phyloP scores from a whole-genome alignment of 2,797 vertebrate species.

The Gallirallus australis region DNA sequence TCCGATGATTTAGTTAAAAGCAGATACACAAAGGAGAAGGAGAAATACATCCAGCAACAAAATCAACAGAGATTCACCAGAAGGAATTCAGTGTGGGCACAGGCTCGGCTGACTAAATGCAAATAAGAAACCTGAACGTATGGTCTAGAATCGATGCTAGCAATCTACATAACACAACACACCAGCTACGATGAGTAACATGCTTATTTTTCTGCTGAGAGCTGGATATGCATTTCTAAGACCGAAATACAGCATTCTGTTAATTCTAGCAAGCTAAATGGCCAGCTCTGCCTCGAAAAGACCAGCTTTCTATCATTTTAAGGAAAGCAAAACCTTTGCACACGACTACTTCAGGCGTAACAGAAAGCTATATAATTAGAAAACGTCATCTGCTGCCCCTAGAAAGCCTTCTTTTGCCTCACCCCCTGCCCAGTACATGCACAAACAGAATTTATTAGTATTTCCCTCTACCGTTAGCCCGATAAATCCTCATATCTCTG shows the following conservation, averaged over 20 bases:
- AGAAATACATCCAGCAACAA: slow-evolving; percentile 57
- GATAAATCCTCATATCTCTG: slow-evolving; percentile 30
- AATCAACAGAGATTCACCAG: slow-evolving; percentile 73
- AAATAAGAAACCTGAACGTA: slow-evolving; percentile 48
- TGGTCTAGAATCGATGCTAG: slow-evolving; percentile 6
- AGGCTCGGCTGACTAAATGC: slow-evolving; percentile 39
- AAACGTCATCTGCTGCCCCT: slow-evolving; percentile 32
- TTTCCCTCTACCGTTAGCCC: background rate
- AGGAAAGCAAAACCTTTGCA: slow-evolving; percentile 2
- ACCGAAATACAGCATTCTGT: background rate
- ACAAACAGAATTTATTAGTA: slow-evolving; percentile 1
- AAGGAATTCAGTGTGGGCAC: slow-evolving; percentile 50
- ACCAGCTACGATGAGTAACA: slow-evolving; percentile 24
- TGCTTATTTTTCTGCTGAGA: slow-evolving; percentile 50
- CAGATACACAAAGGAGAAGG: slow-evolving; percentile 70
- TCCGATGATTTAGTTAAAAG: slow-evolving; percentile 13
- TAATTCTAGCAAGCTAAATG: background rate
- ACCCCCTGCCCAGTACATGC: background rate
- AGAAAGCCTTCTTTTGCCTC: background rate
- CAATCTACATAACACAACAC: slow-evolving; percentile 11
- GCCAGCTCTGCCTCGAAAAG: background rate
- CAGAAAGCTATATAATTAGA: slow-evolving; percentile 72
- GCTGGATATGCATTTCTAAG: slow-evolving; percentile 5
- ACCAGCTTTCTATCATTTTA: background rate
- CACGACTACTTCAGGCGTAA: slow-evolving; percentile 51